Evolutionary conservation across 1,140 invertebrate species (phyloP).

Genomic region (Papilio xuthus): DNA sequence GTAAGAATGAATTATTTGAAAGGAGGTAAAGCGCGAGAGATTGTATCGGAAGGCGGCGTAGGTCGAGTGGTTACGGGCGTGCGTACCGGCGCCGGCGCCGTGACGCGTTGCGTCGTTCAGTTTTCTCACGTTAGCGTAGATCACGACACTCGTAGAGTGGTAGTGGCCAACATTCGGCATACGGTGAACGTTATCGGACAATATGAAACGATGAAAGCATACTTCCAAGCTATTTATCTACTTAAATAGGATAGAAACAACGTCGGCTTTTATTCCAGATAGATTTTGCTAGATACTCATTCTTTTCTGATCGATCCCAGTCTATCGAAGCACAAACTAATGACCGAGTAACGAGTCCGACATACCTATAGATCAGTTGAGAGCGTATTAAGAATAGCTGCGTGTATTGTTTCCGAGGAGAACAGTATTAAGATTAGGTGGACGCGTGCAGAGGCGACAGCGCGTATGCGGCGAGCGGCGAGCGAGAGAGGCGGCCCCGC

Average conservation of each 20-base stretch:
- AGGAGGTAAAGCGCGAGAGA: conserved; percentile 7
- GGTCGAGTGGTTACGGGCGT: background rate
- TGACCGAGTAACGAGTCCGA: conserved; percentile 73
- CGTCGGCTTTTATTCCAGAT: conserved; percentile 80
- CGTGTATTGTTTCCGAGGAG: conserved; percentile 67
- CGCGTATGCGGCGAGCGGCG: conserved; percentile 70
- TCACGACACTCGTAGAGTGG: conserved; percentile 79
- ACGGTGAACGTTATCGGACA: conserved; percentile 78
- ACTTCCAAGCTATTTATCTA: conserved; percentile 78
- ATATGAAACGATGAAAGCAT: conserved; percentile 77
- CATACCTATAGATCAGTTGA: conserved; percentile 64
- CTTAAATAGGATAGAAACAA: conserved; percentile 72
- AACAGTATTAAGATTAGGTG: conserved; percentile 77
- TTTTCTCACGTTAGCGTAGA: conserved; percentile 70
- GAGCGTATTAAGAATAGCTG: conserved; percentile 61
- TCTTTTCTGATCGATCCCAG: conserved; percentile 71
- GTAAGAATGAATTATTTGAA: conserved; percentile 1
- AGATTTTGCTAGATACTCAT: conserved; percentile 80
- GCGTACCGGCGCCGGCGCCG: conserved; percentile 40
- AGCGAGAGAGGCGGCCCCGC: conserved; percentile 50
- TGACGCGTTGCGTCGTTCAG: conserved; percentile 52
- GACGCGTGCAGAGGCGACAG: conserved; percentile 73
- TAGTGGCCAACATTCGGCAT: conserved; percentile 68
- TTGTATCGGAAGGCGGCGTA: background rate
- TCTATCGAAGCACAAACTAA: conserved; percentile 78